These are phyloP conservation scores for Chrysocyon brachyurus DNA, from an alignment of 2,797 vertebrate species.

Conservation along the genomic window DNA sequence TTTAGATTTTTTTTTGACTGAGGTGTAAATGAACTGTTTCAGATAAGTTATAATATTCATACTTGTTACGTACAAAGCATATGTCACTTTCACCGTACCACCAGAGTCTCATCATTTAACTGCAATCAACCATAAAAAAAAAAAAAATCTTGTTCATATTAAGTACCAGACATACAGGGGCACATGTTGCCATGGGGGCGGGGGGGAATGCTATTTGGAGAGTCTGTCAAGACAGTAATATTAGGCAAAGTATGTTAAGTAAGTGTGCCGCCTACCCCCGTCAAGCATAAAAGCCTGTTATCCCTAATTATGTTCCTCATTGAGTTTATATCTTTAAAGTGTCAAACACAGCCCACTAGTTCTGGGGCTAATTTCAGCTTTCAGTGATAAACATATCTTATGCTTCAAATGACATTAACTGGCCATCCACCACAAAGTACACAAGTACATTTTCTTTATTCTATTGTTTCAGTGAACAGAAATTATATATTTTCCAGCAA, in stretches of 20 bases:
- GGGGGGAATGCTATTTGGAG: slow-evolving; percentile 9
- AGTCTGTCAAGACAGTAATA: slow-evolving; percentile 39
- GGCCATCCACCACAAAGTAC: neutral
- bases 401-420: slow-evolving; percentile 56
- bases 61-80: slow-evolving; percentile 9
- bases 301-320: slow-evolving; percentile 45
- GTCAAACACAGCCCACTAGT: slow-evolving; percentile 46
- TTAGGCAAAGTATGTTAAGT: slow-evolving; percentile 1
- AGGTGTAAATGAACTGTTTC: neutral
- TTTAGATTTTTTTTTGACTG: slow-evolving; percentile 18
- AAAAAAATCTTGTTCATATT: slow-evolving; percentile 34
- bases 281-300: slow-evolving; percentile 35
- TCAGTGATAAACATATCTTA: slow-evolving; percentile 54
- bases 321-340: neutral
- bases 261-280: neutral
- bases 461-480: slow-evolving; percentile 65
- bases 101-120: slow-evolving; percentile 47
- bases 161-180: slow-evolving; percentile 39
- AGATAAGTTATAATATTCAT: neutral
- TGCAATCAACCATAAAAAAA: slow-evolving; percentile 24
- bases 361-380: slow-evolving; percentile 67
- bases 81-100: slow-evolving; percentile 34
- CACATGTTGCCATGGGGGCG: neutral
- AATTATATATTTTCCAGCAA: slow-evolving; percentile 51
- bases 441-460: slow-evolving; percentile 63